Percentiles rank a stretch among this genome's conserved stretches.
These are phyloP conservation scores for Prionailurus viverrinus DNA, from an alignment of 2,113 vertebrate species.

Conservation along the genomic window DNA sequence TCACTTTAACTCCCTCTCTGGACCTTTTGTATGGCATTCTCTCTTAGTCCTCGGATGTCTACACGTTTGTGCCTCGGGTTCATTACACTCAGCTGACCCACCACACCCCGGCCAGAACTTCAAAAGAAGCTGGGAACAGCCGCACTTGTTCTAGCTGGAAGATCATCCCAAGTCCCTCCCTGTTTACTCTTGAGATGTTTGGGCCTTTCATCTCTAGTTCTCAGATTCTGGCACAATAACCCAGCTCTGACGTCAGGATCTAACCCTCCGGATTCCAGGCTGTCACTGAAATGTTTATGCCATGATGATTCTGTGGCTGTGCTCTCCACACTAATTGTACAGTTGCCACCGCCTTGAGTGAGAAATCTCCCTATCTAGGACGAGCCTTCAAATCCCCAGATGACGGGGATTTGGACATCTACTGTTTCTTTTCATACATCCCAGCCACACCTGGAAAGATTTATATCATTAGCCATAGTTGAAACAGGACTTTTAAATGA, in stretches of 20 bases:
- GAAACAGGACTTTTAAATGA: conserved; percentile 12
- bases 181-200: conserved; percentile 57
- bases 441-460: not conserved
- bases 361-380: conserved; percentile 21
- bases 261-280: conserved; percentile 18
- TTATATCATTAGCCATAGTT: not conserved
- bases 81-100: conserved; percentile 41
- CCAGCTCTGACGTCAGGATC: not conserved
- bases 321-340: conserved; percentile 6
- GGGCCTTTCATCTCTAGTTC: conserved; percentile 68
- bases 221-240: conserved; percentile 56
- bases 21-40: not conserved
- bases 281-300: not conserved
- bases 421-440: not conserved
- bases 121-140: conserved; percentile 54
- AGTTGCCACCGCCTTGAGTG: not conserved
- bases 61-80: conserved; percentile 47
- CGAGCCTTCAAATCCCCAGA: not conserved
- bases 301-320: not conserved
- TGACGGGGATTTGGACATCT: not conserved
- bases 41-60: not conserved
- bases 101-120: conserved; percentile 64
- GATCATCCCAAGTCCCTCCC: not conserved
- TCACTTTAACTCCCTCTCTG: not conserved
- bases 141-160: conserved; percentile 57